These are phyloP conservation scores for Nannobrachium achirus DNA, from an alignment of 2,113 vertebrate species.

Conservation along the genomic window DNA sequence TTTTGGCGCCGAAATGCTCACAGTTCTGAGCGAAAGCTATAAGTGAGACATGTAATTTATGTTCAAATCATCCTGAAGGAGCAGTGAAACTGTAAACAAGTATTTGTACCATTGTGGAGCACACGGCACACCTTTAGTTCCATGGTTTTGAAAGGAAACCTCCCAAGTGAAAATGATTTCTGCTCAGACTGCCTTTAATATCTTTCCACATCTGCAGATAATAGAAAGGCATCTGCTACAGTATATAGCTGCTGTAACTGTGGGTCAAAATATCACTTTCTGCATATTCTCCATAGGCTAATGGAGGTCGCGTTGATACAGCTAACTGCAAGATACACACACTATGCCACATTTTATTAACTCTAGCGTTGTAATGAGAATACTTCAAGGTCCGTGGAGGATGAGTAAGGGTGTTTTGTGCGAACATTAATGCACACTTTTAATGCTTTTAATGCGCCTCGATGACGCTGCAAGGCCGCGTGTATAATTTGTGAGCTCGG, in stretches of 20 bases:
- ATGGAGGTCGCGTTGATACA: conserved; percentile 2
- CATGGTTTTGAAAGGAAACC: not conserved
- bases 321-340: not conserved
- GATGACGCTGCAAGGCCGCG: too few relatives aligned
- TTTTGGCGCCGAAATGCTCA: too few relatives aligned
- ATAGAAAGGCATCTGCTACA: too few relatives aligned
- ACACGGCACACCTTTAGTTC: conserved; percentile 15
- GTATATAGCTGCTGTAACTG: not conserved
- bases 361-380: not conserved
- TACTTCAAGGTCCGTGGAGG: conserved; percentile 26
- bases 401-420: not conserved
- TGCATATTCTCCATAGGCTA: conserved; percentile 14
- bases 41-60: too few relatives aligned
- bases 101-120: not conserved
- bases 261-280: conserved; percentile 21
- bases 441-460: too few relatives aligned
- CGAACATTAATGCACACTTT: too few relatives aligned
- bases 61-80: too few relatives aligned
- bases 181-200: conserved; percentile 17
- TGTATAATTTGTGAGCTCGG: too few relatives aligned
- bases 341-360: conserved; percentile 15
- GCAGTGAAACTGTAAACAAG: too few relatives aligned
- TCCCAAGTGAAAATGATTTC: not conserved
- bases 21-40: too few relatives aligned
- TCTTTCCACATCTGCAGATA: conserved; percentile 15